These are phyloP conservation scores for Myxocyprinus asiaticus DNA, from an alignment of 2,113 vertebrate species.

Conservation along the genomic window DNA sequence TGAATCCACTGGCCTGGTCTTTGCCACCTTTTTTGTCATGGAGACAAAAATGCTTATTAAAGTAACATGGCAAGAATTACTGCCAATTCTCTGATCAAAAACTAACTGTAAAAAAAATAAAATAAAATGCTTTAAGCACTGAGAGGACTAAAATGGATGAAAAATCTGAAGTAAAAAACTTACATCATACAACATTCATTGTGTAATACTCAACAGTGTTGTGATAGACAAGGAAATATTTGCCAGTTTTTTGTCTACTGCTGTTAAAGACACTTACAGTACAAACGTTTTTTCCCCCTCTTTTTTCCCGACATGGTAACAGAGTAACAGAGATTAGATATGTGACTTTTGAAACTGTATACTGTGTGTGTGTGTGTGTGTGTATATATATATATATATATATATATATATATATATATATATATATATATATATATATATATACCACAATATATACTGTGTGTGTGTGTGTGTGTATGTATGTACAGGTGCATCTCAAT, in stretches of 20 bases:
- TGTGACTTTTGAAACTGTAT: conserved; percentile 22
- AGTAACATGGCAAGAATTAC: background rate
- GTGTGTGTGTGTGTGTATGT: too few species aligned
- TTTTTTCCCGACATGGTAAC: conserved; percentile 14
- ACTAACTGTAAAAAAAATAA: background rate
- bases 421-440: too few species aligned
- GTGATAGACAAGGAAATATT: conserved; percentile 7
- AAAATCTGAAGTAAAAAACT: background rate
- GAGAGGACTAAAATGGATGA: conserved; percentile 2
- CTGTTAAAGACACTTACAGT: conserved; percentile 21
- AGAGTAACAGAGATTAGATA: conserved; percentile 34
- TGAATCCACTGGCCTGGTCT: too few species aligned
- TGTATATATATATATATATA: too few species aligned
- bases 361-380: too few species aligned
- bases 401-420: too few species aligned
- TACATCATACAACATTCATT: background rate
- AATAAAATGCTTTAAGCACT: conserved; percentile 17
- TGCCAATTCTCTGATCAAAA: background rate
- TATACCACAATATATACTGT: too few species aligned
- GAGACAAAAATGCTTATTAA: background rate
- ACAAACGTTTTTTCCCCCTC: conserved; percentile 6
- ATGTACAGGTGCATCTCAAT: too few species aligned
- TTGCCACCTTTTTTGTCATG: too few species aligned
- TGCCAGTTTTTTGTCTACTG: conserved; percentile 28
- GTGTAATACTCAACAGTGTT: conserved; percentile 42